These are phyloP conservation scores for Protula sp. DNA, from an alignment of 2,888 invertebrate genomes.

Conservation along the genomic window DNA sequence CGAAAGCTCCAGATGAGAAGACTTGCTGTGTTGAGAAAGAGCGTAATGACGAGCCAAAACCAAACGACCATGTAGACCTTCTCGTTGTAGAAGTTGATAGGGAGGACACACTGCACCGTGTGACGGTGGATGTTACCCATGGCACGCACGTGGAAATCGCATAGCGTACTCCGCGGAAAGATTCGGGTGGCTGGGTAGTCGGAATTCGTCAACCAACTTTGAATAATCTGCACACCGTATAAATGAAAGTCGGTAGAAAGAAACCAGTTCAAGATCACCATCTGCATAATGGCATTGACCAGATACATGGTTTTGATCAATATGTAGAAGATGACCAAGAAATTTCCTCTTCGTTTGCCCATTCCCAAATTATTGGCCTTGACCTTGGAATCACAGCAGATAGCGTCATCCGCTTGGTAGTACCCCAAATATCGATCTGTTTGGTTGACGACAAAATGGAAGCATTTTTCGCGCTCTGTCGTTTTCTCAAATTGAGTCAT, in stretches of 20 bases:
- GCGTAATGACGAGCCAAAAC: background rate
- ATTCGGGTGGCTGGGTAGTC: conserved; percentile 10
- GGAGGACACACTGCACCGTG: conserved; percentile 26
- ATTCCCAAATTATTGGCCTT: too few relatives aligned
- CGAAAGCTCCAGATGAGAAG: background rate
- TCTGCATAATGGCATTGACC: conserved; percentile 53
- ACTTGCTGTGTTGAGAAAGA: background rate
- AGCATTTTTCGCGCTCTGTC: conserved; percentile 28
- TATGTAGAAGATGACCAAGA: conserved; percentile 53
- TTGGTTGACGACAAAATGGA: conserved; percentile 53
- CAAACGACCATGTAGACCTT: conserved; percentile 16
- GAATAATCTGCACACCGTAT: conserved; percentile 53
- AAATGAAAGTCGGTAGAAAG: conserved; percentile 51
- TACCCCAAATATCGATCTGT: conserved; percentile 54
- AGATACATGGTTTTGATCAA: conserved; percentile 53
- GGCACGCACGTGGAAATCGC: conserved; percentile 23
- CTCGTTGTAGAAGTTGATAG: conserved; percentile 27
- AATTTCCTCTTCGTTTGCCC: conserved; percentile 53
- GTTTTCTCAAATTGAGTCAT: conserved; percentile 5
- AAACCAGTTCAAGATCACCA: conserved; percentile 55
- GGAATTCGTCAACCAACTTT: background rate
- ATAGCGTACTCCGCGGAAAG: conserved; percentile 19
- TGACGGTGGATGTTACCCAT: conserved; percentile 22
- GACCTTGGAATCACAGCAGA: too few relatives aligned
- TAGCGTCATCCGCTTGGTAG: conserved; percentile 46